These are phyloP conservation scores for Ornithoptera alexandrae DNA, from an alignment of 2,888 invertebrate species.

Conservation along the genomic window DNA sequence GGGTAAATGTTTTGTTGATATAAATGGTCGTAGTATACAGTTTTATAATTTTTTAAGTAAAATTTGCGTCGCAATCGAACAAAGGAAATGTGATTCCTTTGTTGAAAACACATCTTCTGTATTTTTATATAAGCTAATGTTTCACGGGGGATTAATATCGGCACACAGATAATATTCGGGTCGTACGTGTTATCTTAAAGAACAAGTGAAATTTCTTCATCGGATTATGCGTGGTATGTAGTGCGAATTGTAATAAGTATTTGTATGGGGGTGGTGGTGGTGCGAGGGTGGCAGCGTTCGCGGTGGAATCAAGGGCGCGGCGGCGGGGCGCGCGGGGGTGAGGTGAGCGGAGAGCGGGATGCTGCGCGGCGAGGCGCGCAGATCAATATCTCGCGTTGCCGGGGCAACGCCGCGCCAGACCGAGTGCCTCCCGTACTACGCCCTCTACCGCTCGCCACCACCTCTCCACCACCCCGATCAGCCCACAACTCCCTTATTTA, in stretches of 20 bases:
- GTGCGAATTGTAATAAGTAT: conserved; percentile 77
- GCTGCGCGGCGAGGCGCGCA: conserved; percentile 64
- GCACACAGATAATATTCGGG: conserved; percentile 16
- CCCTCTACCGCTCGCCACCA: conserved; percentile 48
- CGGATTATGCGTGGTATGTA: conserved; percentile 73
- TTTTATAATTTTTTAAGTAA: background rate
- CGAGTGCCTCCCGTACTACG: conserved; percentile 80
- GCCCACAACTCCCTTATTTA: conserved; percentile 76
- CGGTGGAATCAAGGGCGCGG: conserved; percentile 61
- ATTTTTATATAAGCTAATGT: background rate
- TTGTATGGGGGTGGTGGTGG: conserved; percentile 56
- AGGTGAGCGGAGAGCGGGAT: conserved; percentile 40
- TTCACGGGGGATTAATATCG: background rate
- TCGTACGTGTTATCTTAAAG: conserved; percentile 43
- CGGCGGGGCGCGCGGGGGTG: conserved; percentile 36
- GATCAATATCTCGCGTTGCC: conserved; percentile 79
- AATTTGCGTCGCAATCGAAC: background rate
- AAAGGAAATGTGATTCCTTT: background rate
- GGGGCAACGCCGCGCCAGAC: conserved; percentile 83
- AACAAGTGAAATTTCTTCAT: conserved; percentile 71
- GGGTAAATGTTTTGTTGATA: too few relatives aligned
- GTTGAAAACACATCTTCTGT: background rate
- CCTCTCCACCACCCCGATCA: conserved; percentile 42
- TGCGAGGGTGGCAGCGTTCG: conserved; percentile 52
- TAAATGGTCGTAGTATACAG: too few relatives aligned